These are phyloP conservation scores for Ptyas mucosa DNA, from an alignment of 2,113 vertebrate species.

Conservation along the genomic window DNA sequence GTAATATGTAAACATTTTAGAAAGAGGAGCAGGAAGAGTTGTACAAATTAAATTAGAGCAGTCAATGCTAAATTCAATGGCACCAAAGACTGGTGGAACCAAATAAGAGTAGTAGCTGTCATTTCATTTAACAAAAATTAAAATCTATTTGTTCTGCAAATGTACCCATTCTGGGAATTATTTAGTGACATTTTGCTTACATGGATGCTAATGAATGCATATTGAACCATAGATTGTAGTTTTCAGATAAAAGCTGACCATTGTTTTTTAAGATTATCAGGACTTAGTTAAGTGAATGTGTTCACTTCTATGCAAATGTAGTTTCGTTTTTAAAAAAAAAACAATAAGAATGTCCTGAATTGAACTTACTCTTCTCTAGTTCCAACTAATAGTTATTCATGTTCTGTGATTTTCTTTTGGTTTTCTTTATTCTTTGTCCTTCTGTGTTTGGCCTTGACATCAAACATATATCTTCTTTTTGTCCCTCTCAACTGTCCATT, in stretches of 20 bases:
- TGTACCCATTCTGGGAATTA: neutral
- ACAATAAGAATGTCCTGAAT: neutral
- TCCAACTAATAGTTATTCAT: neutral
- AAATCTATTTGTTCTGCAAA: neutral
- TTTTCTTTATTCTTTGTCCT: neutral
- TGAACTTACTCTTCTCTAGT: conserved; percentile 2
- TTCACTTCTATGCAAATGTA: neutral
- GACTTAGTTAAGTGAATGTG: neutral
- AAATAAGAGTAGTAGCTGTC: neutral
- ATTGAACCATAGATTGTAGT: neutral
- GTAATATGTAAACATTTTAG: neutral
- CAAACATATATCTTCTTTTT: neutral
- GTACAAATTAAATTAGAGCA: neutral
- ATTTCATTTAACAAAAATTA: neutral
- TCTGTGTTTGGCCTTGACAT: neutral
- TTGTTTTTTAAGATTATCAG: neutral
- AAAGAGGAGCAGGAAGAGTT: neutral
- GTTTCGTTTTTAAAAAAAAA: neutral
- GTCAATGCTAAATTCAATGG: neutral
- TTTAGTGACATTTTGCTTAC: neutral
- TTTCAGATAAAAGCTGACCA: neutral
- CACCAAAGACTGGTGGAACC: neutral
- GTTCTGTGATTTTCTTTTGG: conserved; percentile 10
- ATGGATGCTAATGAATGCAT: neutral
- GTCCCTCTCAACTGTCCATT: neutral